Conservation (phyloP, 2,888 invertebrate species). For the Anorthoa munda region DNA sequence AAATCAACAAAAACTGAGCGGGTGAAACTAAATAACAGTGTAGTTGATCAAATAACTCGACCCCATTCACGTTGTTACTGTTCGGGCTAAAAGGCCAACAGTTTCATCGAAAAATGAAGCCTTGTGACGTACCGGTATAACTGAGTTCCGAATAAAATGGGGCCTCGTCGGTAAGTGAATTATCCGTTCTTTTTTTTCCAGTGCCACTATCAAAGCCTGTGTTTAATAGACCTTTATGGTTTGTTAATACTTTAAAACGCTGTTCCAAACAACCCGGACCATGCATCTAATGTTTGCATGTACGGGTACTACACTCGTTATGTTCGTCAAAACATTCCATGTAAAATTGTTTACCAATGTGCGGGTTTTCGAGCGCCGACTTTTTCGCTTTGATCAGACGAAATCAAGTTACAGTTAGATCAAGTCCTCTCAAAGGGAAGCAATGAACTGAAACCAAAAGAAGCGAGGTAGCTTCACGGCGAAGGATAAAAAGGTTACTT, state of each 20-base stretch:
- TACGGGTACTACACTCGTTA: not conserved
- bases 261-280: slow-evolving; percentile 4
- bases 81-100: slow-evolving; percentile 67
- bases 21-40: slow-evolving; percentile 68
- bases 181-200: slow-evolving; percentile 43
- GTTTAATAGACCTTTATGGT: slow-evolving; percentile 52
- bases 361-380: slow-evolving; percentile 29
- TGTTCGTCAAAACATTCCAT: slow-evolving; percentile 24
- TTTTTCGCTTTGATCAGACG: slow-evolving; percentile 59
- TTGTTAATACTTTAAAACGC: slow-evolving; percentile 44
- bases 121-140: slow-evolving; percentile 57
- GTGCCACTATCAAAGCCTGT: slow-evolving; percentile 36
- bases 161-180: slow-evolving; percentile 55
- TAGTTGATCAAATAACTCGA: slow-evolving; percentile 71
- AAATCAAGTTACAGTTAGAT: slow-evolving; percentile 69
- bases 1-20: slow-evolving; percentile 70
- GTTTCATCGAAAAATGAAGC: slow-evolving; percentile 67
- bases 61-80: slow-evolving; percentile 63
- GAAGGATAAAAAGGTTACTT: slow-evolving; percentile 71
- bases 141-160: slow-evolving; percentile 59
- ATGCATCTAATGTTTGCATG: slow-evolving; percentile 23
- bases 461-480: slow-evolving; percentile 59
- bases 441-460: slow-evolving; percentile 68
- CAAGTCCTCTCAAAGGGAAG: slow-evolving; percentile 66
- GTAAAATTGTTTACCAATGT: slow-evolving; percentile 37